Base-by-base conservation (phyloP, 2,113 vertebrate genomes). In the Neoarius graeffei region DNA sequence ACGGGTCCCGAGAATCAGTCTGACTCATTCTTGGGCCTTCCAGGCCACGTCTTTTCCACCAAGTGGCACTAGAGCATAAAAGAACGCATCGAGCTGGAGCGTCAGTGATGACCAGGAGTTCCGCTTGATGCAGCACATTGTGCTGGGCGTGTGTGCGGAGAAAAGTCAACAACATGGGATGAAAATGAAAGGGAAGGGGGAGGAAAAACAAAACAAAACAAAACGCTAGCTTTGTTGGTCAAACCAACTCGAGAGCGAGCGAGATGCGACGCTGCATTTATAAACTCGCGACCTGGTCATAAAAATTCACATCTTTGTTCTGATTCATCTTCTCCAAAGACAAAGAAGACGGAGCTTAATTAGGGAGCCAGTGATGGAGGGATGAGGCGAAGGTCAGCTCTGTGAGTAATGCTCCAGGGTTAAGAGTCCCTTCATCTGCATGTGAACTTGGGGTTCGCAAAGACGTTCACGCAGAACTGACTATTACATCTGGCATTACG, bases 51-150 rank as follows among this genome's bases (percentile, higher is more conserved):
- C 90, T 92, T 92, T 86, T 57, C 95, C 95, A 95, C 94, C 93
- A 94, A 94, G 95, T 95, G 95, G 95, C 95, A 95, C 95, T 95
- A 94, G 93, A 95, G 94, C 93, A 93, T 93, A 95, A 95, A 94
- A 92, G 92, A 95, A 93, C 90, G 92, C 79, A 67, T 64, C 90
- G 91, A 93, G 71, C 88, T 89, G 88, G 91, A 91, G 89, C 87
- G 64, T 86, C 69, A 82, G 76, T 69, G 82, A 69, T 82, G 11
- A 89, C 88, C 85, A 77, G 90, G 89, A 90, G 89, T 90, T 93
- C 88, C 89, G 52, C 79, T 82, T 79, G 87, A 88, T 52, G 81
- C 89, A 82, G 27, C 89, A 88, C 73, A 88, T 25, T 42, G 74
- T 91, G 92, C 91, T 90, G 91, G 89, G 93, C 90, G 90, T 92